A percentile compares a stretch with the other conserved stretches of the same genome.
phyloP scores from a whole-genome alignment of 2,888 invertebrate species.

The Ochlodes sylvanus region DNA sequence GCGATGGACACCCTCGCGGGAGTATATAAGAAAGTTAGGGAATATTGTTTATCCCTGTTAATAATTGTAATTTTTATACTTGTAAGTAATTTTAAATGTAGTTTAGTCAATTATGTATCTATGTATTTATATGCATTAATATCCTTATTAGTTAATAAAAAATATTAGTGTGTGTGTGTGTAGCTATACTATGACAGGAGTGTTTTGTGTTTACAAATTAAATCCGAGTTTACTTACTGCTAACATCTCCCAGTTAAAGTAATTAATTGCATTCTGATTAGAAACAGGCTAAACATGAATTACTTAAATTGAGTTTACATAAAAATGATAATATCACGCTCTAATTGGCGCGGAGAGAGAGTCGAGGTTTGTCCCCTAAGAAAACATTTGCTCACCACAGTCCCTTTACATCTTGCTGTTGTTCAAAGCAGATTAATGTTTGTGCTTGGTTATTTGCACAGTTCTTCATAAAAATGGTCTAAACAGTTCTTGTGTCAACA shows the following conservation, averaged over 20 bases:
- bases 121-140: too few relatives aligned
- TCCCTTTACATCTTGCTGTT: slow-evolving; percentile 81
- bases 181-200: too few relatives aligned
- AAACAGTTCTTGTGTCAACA: slow-evolving; percentile 74
- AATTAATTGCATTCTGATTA: slow-evolving; percentile 38
- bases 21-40: too few relatives aligned
- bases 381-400: slow-evolving; percentile 73
- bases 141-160: too few relatives aligned
- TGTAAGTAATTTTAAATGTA: too few relatives aligned
- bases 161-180: too few relatives aligned
- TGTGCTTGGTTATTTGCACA: slow-evolving; percentile 77
- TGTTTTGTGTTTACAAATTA: too few relatives aligned
- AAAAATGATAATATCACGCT: slow-evolving; percentile 81
- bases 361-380: slow-evolving; percentile 75
- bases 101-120: too few relatives aligned
- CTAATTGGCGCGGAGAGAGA: slow-evolving; percentile 75
- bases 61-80: too few relatives aligned
- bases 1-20: too few relatives aligned
- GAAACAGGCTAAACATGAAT: slow-evolving; percentile 41
- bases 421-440: slow-evolving; percentile 84
- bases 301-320: slow-evolving; percentile 77
- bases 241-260: slow-evolving; percentile 6
- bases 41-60: too few relatives aligned
- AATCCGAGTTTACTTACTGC: too few relatives aligned
- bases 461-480: slow-evolving; percentile 82